A percentile compares a stretch with the other conserved stretches of the same genome.
phyloP scores from a whole-genome alignment of 2,797 vertebrate species.

The Lutjanus campechanus region DNA sequence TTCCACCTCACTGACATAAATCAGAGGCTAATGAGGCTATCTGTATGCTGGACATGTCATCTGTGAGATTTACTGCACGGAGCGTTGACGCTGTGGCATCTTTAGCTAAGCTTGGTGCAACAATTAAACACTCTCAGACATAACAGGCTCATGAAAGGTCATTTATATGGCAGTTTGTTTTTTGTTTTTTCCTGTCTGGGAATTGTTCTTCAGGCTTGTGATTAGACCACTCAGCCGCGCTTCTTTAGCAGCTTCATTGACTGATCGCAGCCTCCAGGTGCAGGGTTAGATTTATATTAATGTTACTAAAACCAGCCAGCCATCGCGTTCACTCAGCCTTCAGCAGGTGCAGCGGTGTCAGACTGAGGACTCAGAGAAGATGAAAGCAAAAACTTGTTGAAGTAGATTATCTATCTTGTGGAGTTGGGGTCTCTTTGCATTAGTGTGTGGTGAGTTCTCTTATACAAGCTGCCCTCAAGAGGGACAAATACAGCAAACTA shows the following conservation, averaged over 20 bases:
- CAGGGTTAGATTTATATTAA: conserved; percentile 58
- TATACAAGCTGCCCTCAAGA: background rate
- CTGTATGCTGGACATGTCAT: conserved; percentile 61
- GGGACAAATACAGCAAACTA: background rate
- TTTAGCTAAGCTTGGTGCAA: conserved; percentile 6
- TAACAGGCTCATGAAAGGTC: conserved; percentile 37
- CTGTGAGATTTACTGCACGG: conserved; percentile 46
- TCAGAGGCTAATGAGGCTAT: conserved; percentile 73
- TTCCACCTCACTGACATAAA: conserved; percentile 56
- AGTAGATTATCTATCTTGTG: conserved; percentile 13
- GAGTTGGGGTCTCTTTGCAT: background rate
- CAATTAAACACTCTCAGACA: conserved; percentile 40
- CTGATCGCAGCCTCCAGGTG: conserved; percentile 57
- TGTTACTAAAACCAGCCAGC: conserved; percentile 53
- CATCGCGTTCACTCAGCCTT: conserved; percentile 31
- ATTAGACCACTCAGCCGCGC: conserved; percentile 56
- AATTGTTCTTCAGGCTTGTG: conserved; percentile 52
- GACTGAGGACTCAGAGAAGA: conserved; percentile 17
- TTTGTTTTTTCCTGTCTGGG: background rate
- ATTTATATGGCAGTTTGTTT: conserved; percentile 25
- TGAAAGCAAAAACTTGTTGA: conserved; percentile 18
- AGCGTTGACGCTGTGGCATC: conserved; percentile 20
- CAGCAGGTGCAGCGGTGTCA: conserved; percentile 33
- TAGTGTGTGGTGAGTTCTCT: background rate
- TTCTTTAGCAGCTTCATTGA: conserved; percentile 37